Base-by-base conservation (phyloP, 2,888 invertebrate genomes). In the Hirtodrosophila alboralis region DNA sequence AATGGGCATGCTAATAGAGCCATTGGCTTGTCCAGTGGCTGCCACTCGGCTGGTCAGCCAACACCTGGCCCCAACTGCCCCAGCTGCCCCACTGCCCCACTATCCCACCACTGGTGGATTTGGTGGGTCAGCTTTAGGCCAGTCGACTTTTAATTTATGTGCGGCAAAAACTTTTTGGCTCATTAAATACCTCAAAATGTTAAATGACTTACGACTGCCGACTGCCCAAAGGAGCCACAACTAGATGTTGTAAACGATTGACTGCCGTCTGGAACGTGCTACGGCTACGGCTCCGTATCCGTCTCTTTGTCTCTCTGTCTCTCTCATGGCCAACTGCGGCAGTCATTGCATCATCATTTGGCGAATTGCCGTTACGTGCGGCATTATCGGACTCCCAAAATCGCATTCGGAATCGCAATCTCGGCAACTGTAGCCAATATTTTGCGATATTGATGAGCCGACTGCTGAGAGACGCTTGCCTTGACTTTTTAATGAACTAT, bases 1-100 rank as follows among this genome's bases (percentile, higher is more conserved):
- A 84, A 86, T 84, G 86, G 86, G 69, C 85, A 86, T 84, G 86
- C 86, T 84, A 86, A 86, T 84, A 86, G 86, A 84, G 85, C 71
- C 81, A 71, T 83, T 71, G 70, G 67, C 78, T 64, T 59, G 62
- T 49, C 60, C 51, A 31, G 41, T 40, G 30, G 31, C 43, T 23
- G 61, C 56, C 62, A 47, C 18, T 27, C 69, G 56, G 33, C 51
- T 69, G 81, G 84, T 69, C 76, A 73, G 64, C 61, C 63, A 62
- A 61, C 78, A 84, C 84, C 78, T 84, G 78, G 58, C 77, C 66
- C 45, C 31, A 28, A 41, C 45, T 43, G 49, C 30, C n/a, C n/a
- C n/a, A n/a, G n/a, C n/a, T n/a, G n/a, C 66, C 45, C 31, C 26
- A 41, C 45, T 43, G 49, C 30, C 27, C 10, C 18, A 18, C 1